These are phyloP conservation scores for Myiozetetes cayanensis DNA, from an alignment of 2,113 vertebrate species.

Conservation along the genomic window DNA sequence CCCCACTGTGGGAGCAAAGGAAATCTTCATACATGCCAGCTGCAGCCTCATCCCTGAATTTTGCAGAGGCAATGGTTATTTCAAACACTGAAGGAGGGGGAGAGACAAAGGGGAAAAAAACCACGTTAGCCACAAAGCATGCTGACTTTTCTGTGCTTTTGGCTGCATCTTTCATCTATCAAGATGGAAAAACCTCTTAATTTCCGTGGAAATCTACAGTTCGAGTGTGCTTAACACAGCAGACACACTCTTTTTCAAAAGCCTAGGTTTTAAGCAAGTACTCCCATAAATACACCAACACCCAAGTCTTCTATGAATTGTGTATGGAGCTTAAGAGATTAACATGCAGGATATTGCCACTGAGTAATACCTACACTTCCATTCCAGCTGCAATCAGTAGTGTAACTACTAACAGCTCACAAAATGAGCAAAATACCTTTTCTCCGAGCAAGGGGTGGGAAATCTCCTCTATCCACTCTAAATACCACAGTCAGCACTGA, in stretches of 20 bases:
- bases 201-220: background rate
- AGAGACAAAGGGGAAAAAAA: accelerated
- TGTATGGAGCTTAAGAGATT: background rate
- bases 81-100: background rate
- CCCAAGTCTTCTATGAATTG: background rate
- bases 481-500: background rate
- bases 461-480: background rate
- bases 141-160: accelerated
- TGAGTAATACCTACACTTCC: background rate
- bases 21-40: background rate
- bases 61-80: background rate
- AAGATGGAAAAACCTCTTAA: background rate
- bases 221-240: background rate
- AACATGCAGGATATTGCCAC: background rate
- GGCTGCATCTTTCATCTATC: background rate
- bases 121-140: background rate
- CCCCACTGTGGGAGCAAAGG: background rate
- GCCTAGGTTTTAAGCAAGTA: background rate
- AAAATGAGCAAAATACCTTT: background rate
- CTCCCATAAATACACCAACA: background rate
- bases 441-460: background rate
- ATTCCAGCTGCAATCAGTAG: background rate
- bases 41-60: background rate
- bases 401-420: background rate
- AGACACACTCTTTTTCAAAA: background rate